A percentile compares a stretch with the other conserved stretches of the same genome.
phyloP scores from a whole-genome alignment of 2,113 vertebrate genomes.

The Rhinopomastus cyanomelas region DNA sequence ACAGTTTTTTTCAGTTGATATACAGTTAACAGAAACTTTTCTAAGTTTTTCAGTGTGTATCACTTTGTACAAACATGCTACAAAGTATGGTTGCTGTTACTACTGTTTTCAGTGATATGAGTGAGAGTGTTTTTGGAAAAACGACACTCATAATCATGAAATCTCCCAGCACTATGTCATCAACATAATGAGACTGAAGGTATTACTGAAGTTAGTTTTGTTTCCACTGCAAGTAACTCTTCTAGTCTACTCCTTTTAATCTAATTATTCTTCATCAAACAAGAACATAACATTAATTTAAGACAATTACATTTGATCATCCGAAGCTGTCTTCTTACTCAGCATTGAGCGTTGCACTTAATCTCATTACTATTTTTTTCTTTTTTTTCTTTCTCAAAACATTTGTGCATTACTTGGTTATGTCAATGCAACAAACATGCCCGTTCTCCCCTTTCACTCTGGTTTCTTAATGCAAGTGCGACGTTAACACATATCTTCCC shows the following conservation, averaged over 20 bases:
- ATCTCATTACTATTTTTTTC: not conserved
- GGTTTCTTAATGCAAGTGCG: not conserved
- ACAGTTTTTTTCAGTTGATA: not conserved
- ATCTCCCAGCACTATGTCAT: not conserved
- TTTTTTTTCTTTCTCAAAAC: not conserved
- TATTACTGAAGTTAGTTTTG: not conserved
- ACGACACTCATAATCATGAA: too few relatives aligned
- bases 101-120: not conserved
- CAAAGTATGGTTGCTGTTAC: not conserved
- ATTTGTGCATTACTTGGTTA: not conserved
- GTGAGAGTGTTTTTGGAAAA: not conserved
- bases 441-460: not conserved
- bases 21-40: not conserved
- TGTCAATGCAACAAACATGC: not conserved
- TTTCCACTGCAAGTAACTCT: not conserved
- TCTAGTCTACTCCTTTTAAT: not conserved
- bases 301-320: not conserved
- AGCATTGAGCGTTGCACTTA: not conserved
- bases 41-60: not conserved
- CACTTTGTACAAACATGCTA: fast-evolving
- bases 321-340: not conserved
- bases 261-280: not conserved
- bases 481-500: not conserved
- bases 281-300: not conserved
- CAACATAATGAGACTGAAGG: too few relatives aligned